Conservation (phyloP, 1,140 invertebrate species). For the Mya arenaria region DNA sequence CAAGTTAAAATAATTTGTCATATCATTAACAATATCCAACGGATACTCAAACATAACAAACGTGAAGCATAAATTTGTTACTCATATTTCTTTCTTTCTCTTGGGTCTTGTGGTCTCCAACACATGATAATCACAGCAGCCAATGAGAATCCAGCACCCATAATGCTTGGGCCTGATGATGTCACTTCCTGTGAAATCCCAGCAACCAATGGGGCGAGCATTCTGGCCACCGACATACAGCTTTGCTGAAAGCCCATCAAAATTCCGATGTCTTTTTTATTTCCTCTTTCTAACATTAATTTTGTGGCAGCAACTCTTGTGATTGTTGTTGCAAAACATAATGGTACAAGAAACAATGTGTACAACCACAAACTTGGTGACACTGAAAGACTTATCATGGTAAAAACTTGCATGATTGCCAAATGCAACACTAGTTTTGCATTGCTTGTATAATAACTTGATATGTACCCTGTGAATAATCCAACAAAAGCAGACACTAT, state of each 20-base stretch:
- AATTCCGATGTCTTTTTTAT: conserved; percentile 70
- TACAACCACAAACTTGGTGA: conserved; percentile 61
- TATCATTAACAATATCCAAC: too few relatives aligned
- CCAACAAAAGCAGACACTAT: conserved; percentile 74
- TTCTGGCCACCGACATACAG: conserved; percentile 77
- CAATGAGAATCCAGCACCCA: conserved; percentile 63
- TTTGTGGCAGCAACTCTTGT: conserved; percentile 74
- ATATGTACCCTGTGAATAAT: conserved; percentile 75
- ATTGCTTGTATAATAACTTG: conserved; percentile 74
- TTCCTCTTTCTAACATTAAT: conserved; percentile 71
- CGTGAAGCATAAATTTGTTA: too few relatives aligned
- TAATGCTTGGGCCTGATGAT: conserved; percentile 63
- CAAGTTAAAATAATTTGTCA: neutral
- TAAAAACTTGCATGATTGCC: conserved; percentile 66
- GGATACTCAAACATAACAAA: too few relatives aligned
- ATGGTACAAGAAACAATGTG: conserved; percentile 69
- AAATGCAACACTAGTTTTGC: conserved; percentile 72
- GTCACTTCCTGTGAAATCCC: conserved; percentile 73
- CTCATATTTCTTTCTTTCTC: conserved; percentile 16
- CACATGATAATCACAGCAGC: conserved; percentile 63
- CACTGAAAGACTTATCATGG: conserved; percentile 63
- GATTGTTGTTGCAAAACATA: conserved; percentile 77
- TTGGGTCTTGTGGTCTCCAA: conserved; percentile 61
- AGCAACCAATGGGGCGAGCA: conserved; percentile 79
- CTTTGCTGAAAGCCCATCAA: conserved; percentile 78